These are phyloP conservation scores for Pollimyrus isidori DNA, from an alignment of 2,113 vertebrate species.

Conservation along the genomic window DNA sequence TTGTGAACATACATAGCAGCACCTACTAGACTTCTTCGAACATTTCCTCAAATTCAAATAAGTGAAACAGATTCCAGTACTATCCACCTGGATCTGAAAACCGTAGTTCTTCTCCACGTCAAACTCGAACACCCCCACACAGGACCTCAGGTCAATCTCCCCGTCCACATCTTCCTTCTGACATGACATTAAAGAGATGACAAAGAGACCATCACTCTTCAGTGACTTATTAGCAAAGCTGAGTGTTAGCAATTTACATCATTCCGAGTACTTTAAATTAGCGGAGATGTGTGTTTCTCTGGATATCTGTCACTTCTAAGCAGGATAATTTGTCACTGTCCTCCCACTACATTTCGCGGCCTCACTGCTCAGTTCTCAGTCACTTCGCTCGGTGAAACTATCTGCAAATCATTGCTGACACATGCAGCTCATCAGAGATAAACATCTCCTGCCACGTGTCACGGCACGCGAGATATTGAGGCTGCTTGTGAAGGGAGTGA, in stretches of 20 bases:
- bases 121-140: conserved; percentile 74
- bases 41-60: neutral
- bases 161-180: conserved; percentile 83
- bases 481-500: neutral
- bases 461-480: neutral
- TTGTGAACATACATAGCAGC: neutral
- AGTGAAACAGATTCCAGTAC: neutral
- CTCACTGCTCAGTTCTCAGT: neutral
- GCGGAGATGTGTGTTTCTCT: neutral
- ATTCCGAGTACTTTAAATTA: neutral
- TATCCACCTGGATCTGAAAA: conserved; percentile 81
- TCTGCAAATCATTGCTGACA: neutral
- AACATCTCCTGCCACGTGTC: neutral
- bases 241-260: neutral
- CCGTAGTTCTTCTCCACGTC: conserved; percentile 85
- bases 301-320: neutral
- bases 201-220: neutral
- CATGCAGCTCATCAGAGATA: neutral
- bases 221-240: neutral
- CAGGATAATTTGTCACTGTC: neutral
- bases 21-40: neutral
- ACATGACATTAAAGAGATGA: conserved; percentile 22
- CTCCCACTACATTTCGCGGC: neutral
- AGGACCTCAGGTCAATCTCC: conserved; percentile 75
- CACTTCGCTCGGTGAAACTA: neutral